Conservation (phyloP, 2,797 vertebrate genomes). For the Phaenicophaeus curvirostris region DNA sequence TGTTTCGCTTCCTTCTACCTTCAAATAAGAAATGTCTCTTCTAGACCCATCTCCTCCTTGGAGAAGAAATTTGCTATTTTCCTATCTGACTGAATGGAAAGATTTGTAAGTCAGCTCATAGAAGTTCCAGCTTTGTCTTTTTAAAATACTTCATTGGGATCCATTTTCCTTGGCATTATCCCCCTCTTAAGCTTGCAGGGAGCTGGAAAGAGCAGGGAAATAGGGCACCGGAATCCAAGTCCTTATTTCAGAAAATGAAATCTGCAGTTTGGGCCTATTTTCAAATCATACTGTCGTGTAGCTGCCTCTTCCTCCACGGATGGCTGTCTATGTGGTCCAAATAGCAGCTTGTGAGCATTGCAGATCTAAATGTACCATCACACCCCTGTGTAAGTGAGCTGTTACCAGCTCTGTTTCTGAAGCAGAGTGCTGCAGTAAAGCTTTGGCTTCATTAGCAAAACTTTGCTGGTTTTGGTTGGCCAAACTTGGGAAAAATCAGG, state of each 20-base stretch:
- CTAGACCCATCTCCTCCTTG: neutral
- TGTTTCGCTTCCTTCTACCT: neutral
- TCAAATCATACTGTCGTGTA: neutral
- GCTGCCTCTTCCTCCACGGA: neutral
- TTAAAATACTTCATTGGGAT: neutral
- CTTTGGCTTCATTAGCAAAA: neutral
- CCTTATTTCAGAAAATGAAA: neutral
- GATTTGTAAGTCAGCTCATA: neutral
- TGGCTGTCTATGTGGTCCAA: neutral
- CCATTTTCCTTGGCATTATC: neutral
- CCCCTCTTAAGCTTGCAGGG: neutral
- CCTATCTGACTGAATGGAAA: neutral
- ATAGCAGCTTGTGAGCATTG: rapidly evolving
- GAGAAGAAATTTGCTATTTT: neutral
- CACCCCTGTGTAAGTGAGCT: neutral
- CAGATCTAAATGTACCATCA: neutral
- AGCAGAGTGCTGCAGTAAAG: neutral
- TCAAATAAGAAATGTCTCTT: neutral
- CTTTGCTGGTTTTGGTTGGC: neutral
- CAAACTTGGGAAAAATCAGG: neutral
- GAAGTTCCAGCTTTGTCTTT: neutral
- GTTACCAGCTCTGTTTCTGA: neutral
- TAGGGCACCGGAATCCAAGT: neutral
- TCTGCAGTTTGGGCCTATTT: neutral
- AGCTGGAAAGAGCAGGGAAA: neutral